Evolutionary conservation across 2,888 invertebrate genomes (phyloP), one percentile per base, ranked within the genome.

Genomic region (Myathropa florea): DNA sequence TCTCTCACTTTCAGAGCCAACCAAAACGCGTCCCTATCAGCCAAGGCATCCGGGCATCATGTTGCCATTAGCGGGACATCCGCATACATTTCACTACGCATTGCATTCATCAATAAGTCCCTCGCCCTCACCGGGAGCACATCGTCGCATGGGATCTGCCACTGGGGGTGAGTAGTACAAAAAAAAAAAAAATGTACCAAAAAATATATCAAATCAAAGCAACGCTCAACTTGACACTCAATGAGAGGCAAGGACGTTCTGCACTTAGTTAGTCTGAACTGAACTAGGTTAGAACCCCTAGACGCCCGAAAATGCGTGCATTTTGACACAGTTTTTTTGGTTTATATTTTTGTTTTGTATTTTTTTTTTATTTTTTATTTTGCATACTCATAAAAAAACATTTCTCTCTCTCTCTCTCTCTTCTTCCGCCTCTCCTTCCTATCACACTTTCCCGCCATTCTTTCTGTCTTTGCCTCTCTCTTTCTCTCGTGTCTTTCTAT

Each of bases 21-120:
- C 95, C 70, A 98, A 98, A 93, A 97, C 97, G 10, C 94, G 97
- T 72, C 97, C 97, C 6, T 97, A 97, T 91, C 97, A 97, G 91
- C 97, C 98, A 0, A 95, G 97, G 68, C 95, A 95, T 90, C 93
- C 93, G n/a, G 92, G 92, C 55, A 91, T 92, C 46, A 92, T 96
- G 4, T 95, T 96, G 46, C 95, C 96, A 30, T 94, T 95, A 75
- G 90, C 93, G 68, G 94, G 93, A 46, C 90, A 90, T 87, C 90
- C 90, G 39, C 92, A 92, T 88, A 85, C 85, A 57, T 87, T 89
- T 53, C 89, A 89, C 68, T 89, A 89, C 76, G 83, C 88, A 23
- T 55, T 89, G 9, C 89, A 90, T 75, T 84, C 89, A 4, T 89
- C 89, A n/a, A 88, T 89, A 39, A 89, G 89, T 88, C 90, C 90